Conservation (phyloP, 2,113 vertebrate genomes). For the Pterocles orientalis region DNA sequence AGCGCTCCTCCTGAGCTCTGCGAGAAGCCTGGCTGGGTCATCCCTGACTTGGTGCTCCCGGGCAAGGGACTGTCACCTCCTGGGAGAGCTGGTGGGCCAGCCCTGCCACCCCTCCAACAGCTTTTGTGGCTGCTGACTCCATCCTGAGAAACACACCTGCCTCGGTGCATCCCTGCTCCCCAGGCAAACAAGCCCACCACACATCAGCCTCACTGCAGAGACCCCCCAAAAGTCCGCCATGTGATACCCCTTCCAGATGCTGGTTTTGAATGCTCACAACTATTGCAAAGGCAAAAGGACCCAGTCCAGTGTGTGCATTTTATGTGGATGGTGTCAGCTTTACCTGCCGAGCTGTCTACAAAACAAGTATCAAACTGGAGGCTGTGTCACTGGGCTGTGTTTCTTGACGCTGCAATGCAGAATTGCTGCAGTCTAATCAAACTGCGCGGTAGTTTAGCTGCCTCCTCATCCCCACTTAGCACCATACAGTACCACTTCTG, state of each 20-base stretch:
- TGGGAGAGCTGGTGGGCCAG: not conserved
- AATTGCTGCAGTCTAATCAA: not conserved
- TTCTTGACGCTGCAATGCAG: not conserved
- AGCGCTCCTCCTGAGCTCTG: not conserved
- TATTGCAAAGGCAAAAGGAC: not conserved
- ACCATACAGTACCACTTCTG: not conserved
- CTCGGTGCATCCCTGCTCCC: not conserved
- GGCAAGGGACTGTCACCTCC: not conserved
- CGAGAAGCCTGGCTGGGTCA: not conserved
- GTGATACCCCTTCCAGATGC: not conserved
- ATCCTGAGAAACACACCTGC: not conserved
- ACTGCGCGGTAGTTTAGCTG: not conserved
- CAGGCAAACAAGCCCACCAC: not conserved
- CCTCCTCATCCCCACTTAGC: not conserved
- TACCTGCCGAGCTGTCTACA: not conserved
- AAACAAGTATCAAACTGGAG: too few species aligned
- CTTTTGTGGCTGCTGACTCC: not conserved
- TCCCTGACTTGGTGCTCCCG: not conserved
- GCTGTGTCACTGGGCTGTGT: not conserved
- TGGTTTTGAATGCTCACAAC: not conserved
- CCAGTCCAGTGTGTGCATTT: accelerated
- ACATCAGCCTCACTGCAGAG: not conserved
- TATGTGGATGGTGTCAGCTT: not conserved
- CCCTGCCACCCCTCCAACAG: not conserved
- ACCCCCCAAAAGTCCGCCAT: accelerated